These are phyloP conservation scores for Wiebesia pumilae DNA, from an alignment of 1,140 invertebrate genomes.

Conservation along the genomic window DNA sequence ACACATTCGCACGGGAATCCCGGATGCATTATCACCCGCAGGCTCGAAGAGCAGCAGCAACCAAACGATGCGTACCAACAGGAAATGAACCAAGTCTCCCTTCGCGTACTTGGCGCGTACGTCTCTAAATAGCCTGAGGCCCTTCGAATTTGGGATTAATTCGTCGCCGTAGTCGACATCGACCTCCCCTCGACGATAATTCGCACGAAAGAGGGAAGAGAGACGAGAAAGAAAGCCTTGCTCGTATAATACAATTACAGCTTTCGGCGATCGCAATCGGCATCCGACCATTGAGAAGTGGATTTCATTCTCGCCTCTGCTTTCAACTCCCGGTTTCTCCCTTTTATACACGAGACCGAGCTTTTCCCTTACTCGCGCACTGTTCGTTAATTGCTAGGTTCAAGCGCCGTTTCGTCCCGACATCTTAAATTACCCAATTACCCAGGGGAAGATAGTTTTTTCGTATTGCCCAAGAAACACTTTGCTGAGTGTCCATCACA, in stretches of 20 bases:
- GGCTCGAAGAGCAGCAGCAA: neutral
- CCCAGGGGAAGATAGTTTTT: conserved; percentile 23
- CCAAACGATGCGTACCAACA: conserved; percentile 19
- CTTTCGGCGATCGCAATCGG: conserved; percentile 33
- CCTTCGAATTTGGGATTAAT: conserved; percentile 60
- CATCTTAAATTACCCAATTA: conserved; percentile 48
- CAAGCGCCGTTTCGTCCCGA: neutral
- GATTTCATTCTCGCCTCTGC: conserved; percentile 36
- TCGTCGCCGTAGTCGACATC: conserved; percentile 27
- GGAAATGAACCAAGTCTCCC: conserved; percentile 34
- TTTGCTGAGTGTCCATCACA: neutral
- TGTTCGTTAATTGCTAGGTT: conserved; percentile 36
- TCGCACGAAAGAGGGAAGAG: conserved; percentile 41
- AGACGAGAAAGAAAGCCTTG: conserved; percentile 3
- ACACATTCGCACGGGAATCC: neutral
- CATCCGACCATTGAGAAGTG: conserved; percentile 17
- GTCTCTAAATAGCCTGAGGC: conserved; percentile 58
- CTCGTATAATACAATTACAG: conserved; percentile 53
- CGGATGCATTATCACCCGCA: conserved; percentile 31
- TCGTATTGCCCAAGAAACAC: neutral
- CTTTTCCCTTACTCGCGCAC: neutral
- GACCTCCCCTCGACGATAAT: conserved; percentile 54
- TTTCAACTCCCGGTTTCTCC: neutral
- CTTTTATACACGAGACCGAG: conserved; percentile 7
- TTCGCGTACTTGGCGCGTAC: conserved; percentile 25